Base-by-base conservation (phyloP, 2,113 vertebrate genomes). In the Boulengerochromis microlepis region DNA sequence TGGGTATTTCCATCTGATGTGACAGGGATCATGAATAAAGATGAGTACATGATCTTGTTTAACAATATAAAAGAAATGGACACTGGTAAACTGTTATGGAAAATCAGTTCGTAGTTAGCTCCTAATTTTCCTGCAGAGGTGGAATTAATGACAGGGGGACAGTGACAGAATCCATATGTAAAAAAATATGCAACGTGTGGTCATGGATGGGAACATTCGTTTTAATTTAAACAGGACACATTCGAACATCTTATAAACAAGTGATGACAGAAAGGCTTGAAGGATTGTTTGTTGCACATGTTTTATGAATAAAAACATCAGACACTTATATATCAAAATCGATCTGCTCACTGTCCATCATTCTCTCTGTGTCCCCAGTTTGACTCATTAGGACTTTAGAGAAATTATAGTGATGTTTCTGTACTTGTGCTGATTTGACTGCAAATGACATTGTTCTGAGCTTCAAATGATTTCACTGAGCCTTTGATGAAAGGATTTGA, bases 401-500 rank as follows among this genome's bases (percentile, higher is more conserved):
- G 56, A 19, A 84, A 66, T 33, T 19, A 80, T 42, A 87, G 54
- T 53, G 15, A 52, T 86, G 24, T 83, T 83, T 35, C 24, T 86
- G 78, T 57, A 66, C 29, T 15, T 59, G 59, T 26, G 61, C 50
- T 86, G 74, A 31, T 87, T 84, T 74, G 80, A 86, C 61, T 81
- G 40, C 69, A 85, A 89, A 93, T 78, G 29, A 78, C 74, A 78
- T 47, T 50, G 10, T 78, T 52, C 45, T 52, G 18, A 31, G 45
- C 74, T 78, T 78, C 74, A 78, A 78, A 52, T 92, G 78, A 83
- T 81, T 89, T 80, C n/a, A 13, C 57, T 7, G 24, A 85, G 82
- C 59, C 85, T 91, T 87, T 89, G 84, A 92, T 90, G 80, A 86
- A 86, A 87, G 81, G 9, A 10, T 91, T 69, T 83, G 5, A 80